Evolutionary conservation across 2,888 invertebrate genomes (phyloP).

Genomic region (Xestobium rufovillosum): DNA sequence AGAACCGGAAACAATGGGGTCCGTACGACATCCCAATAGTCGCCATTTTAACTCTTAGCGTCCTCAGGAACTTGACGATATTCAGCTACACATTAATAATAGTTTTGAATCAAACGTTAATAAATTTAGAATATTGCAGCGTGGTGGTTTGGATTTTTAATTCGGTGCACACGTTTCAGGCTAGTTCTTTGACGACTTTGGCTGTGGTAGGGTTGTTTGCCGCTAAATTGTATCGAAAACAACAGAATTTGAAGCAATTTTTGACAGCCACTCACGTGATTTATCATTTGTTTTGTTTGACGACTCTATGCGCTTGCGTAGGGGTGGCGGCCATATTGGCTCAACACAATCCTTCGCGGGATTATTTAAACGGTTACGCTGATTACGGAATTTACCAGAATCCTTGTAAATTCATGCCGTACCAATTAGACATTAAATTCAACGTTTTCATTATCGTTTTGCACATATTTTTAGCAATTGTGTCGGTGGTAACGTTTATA

Average conservation of each 20-base stretch:
- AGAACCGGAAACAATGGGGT: conserved; percentile 46
- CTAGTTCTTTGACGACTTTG: conserved; percentile 45
- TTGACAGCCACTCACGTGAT: conserved; percentile 42
- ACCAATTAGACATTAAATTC: conserved; percentile 44
- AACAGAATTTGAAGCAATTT: conserved; percentile 36
- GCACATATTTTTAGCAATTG: conserved; percentile 45
- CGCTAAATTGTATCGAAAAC: conserved; percentile 36
- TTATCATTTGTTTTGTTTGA: conserved; percentile 48
- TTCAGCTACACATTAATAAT: conserved; percentile 38
- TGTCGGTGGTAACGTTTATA: conserved; percentile 43
- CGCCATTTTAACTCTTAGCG: conserved; percentile 40
- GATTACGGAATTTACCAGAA: conserved; percentile 24
- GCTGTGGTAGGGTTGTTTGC: conserved; percentile 45
- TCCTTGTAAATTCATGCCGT: conserved; percentile 44
- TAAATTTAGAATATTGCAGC: conserved; percentile 41
- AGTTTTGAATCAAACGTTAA: conserved; percentile 27
- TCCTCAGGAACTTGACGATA: conserved; percentile 41
- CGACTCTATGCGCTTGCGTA: conserved; percentile 46
- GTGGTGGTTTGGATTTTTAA: conserved; percentile 46
- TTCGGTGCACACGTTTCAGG: conserved; percentile 47
- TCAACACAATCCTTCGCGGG: conserved; percentile 27
- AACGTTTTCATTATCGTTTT: conserved; percentile 47
- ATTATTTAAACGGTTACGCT: conserved; percentile 13
- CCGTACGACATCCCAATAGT: conserved; percentile 48
- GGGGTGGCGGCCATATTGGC: conserved; percentile 49